These are phyloP conservation scores for Zeuzera pyrina DNA, from an alignment of 2,888 invertebrate species.

Conservation along the genomic window DNA sequence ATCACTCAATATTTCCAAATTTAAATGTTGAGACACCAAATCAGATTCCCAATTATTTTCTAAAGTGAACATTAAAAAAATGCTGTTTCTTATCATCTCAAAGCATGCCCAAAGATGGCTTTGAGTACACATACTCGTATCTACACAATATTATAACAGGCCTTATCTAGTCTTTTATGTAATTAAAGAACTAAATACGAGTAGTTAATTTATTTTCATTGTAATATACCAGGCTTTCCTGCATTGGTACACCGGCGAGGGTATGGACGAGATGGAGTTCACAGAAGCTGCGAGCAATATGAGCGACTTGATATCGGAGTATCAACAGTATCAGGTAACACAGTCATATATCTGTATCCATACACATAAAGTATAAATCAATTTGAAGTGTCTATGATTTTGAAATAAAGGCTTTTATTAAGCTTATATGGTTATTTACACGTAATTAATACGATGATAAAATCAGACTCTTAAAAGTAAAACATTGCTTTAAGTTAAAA, in stretches of 20 bases:
- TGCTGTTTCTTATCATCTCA: too few species aligned
- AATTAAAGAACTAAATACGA: constrained; percentile 66
- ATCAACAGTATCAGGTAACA: constrained; percentile 57
- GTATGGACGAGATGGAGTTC: constrained; percentile 96
- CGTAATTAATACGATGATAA: too few species aligned
- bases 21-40: too few species aligned
- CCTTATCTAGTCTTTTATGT: neutral
- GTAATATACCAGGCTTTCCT: constrained; percentile 81
- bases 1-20: too few species aligned
- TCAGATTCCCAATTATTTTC: too few species aligned
- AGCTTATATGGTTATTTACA: too few species aligned
- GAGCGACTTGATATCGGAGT: constrained; percentile 57
- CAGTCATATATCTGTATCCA: too few species aligned
- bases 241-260: constrained; percentile 94
- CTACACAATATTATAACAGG: neutral
- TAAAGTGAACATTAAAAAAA: too few species aligned
- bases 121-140: neutral
- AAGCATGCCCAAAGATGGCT: too few species aligned
- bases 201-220: neutral
- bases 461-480: constrained; percentile 4
- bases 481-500: neutral
- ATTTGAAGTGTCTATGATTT: too few species aligned
- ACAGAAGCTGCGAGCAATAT: constrained; percentile 91
- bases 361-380: neutral
- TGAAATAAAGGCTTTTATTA: too few species aligned